Evolutionary conservation across 2,888 invertebrate genomes (phyloP).

Genomic region (Petrolisthes cinctipes): DNA sequence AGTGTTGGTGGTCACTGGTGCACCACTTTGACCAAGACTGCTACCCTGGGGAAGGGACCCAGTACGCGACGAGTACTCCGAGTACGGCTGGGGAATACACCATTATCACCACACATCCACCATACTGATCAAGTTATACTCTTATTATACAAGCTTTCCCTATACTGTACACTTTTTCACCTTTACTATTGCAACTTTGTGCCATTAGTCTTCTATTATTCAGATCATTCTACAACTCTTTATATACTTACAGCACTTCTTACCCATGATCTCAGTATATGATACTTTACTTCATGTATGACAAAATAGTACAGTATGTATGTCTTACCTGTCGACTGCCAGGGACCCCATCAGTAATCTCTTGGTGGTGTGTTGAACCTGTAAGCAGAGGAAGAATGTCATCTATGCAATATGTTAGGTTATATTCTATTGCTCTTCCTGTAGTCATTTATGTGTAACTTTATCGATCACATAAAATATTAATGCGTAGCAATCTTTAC

Average conservation of each 20-base stretch:
- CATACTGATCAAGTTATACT: neutral
- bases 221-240: neutral
- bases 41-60: slow-evolving; percentile 63
- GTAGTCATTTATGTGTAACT: too few relatives aligned
- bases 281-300: neutral
- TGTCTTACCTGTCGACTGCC: slow-evolving; percentile 63
- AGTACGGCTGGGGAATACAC: slow-evolving; percentile 55
- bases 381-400: neutral
- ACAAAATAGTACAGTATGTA: neutral
- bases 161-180: neutral
- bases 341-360: slow-evolving; percentile 60
- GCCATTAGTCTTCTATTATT: neutral
- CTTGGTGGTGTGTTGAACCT: slow-evolving; percentile 51
- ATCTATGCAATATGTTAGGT: neutral
- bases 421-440: too few relatives aligned
- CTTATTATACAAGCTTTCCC: neutral
- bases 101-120: neutral
- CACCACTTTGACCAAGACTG: slow-evolving; percentile 34
- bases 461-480: too few relatives aligned
- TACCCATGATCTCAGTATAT: neutral
- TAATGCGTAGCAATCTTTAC: too few relatives aligned
- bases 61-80: slow-evolving; percentile 53
- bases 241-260: neutral
- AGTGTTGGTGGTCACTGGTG: slow-evolving; percentile 20
- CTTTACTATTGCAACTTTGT: too few relatives aligned